phyloP scores from a whole-genome alignment of 2,113 vertebrate genomes.

The Origma solitaria region DNA sequence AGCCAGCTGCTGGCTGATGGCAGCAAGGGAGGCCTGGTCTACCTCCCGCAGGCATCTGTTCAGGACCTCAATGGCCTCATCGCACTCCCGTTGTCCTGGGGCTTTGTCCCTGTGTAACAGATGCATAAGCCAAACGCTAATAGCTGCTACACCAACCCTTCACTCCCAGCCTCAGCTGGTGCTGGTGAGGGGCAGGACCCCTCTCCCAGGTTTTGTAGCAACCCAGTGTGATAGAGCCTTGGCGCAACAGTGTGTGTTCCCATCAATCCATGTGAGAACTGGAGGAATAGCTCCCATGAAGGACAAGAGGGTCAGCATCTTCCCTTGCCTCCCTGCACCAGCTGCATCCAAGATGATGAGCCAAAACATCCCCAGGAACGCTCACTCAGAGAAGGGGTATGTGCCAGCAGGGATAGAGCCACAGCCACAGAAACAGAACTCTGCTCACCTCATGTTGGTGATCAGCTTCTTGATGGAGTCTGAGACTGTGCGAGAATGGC shows the following conservation, averaged over 20 bases:
- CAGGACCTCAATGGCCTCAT: conserved; percentile 90
- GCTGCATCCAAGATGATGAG: background rate
- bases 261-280: background rate
- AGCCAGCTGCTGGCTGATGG: conserved; percentile 92
- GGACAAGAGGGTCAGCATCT: background rate
- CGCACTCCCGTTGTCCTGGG: conserved; percentile 93
- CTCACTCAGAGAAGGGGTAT: background rate
- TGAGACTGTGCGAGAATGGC: conserved; percentile 93
- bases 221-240: accelerated
- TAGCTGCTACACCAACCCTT: background rate
- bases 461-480: conserved; percentile 99
- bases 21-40: conserved; percentile 93
- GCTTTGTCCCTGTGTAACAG: conserved; percentile 87
- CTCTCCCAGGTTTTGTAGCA: accelerated
- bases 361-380: background rate
- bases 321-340: accelerated
- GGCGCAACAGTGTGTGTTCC: accelerated
- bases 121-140: background rate
- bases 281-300: background rate
- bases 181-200: accelerated
- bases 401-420: background rate
- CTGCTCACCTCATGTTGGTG: conserved; percentile 91
- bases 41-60: conserved; percentile 91
- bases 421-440: background rate
- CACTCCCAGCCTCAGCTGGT: accelerated